Evolutionary conservation across 2,888 invertebrate species (phyloP).

Genomic region (Parascotia fuliginaria): DNA sequence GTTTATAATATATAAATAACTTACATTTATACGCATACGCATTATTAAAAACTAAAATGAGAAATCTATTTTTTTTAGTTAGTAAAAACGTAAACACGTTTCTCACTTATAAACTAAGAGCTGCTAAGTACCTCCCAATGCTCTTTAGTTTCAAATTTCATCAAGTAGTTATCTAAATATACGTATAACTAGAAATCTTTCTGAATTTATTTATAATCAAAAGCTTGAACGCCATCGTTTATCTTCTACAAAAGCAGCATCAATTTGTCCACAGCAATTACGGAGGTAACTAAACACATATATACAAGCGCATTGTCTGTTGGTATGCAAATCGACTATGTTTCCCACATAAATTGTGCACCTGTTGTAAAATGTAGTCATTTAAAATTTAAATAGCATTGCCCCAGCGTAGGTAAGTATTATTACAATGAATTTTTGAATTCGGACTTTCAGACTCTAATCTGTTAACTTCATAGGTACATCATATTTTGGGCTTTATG

Average conservation of each 20-base stretch:
- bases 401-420: slow-evolving; percentile 37
- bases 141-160: too few species aligned
- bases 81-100: too few species aligned
- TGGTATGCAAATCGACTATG: slow-evolving; percentile 59
- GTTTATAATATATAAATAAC: too few species aligned
- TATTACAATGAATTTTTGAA: background rate
- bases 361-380: slow-evolving; percentile 59
- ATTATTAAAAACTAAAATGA: too few species aligned
- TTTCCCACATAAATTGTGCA: slow-evolving; percentile 75
- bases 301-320: slow-evolving; percentile 10
- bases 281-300: background rate
- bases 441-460: background rate
- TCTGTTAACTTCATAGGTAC: too few species aligned
- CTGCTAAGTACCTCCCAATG: too few species aligned
- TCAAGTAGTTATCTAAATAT: too few species aligned
- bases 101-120: too few species aligned
- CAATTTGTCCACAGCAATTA: slow-evolving; percentile 11
- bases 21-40: too few species aligned
- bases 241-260: background rate
- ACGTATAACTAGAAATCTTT: too few species aligned
- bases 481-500: too few species aligned
- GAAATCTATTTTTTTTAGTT: too few species aligned
- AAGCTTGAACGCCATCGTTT: background rate
- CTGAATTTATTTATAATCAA: background rate
- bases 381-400: slow-evolving; percentile 41